Evolutionary conservation across 2,888 invertebrate species (phyloP), one percentile per base, ranked within the genome.

Genomic region (Oligia strigilis): DNA sequence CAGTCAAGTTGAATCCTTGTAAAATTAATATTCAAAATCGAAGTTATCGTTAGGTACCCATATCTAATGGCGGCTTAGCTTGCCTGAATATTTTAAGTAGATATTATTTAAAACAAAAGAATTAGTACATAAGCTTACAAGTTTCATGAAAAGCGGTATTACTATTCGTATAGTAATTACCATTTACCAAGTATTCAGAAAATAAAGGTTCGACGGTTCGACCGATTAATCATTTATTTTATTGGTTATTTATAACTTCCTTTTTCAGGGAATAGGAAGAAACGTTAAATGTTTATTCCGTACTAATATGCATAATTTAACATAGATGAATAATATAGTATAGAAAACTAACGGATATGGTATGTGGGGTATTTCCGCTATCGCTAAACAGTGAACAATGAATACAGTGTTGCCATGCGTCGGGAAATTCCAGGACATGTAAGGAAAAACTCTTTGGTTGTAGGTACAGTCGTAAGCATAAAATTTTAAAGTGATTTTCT

Each of bases 21-120:
- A 65, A 74, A 76, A 87, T 91, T 84, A 85, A 74, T 86, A 88
- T 88, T 87, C 80, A 85, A 85, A 86, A 88, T 89, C 79, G 74
- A 78, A 72, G 79, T 81, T 87, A 87, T 88, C 84, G 84, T 36
- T 49, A 6, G 29, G 78, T 82, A 81, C 75, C 71, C 72, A 84
- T 88, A 87, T 87, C 76, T 85, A 87, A 77, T 87, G 87, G 73
- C 89, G 84, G 83, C 74, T 72, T 69, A 81, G 46, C 75, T 72
- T 72, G 65, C 76, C 75, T 60, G 86, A 86, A 88, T 84, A 89
- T 71, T 86, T 84, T 84, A 83, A 75, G 72, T 70, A 72, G 9
- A 19, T 40, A 73, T 76, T 81, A 77, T 76, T 75, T 69, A 62
- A 78, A 72, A 82, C 88, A 87, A 81, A 87, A 71, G 85, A 82